phyloP scores from a whole-genome alignment of 1,140 invertebrate species.

The Aphelinus certus region DNA sequence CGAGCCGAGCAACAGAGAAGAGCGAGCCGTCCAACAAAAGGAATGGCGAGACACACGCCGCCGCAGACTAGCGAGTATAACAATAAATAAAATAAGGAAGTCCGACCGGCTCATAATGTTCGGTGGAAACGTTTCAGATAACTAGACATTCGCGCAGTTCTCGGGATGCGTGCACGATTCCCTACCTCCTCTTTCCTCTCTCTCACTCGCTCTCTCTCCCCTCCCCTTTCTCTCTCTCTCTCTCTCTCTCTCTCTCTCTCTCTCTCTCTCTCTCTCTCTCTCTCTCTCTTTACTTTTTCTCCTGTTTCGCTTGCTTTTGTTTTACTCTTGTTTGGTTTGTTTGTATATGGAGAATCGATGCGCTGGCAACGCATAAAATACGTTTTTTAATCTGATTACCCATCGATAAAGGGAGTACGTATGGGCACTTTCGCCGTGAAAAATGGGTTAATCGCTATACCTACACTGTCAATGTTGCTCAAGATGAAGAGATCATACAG shows the following conservation, averaged over 20 bases:
- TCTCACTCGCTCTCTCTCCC: too few relatives aligned
- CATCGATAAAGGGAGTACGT: too few relatives aligned
- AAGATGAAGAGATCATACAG: too few relatives aligned
- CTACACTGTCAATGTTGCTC: too few relatives aligned
- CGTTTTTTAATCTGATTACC: slow-evolving; percentile 15
- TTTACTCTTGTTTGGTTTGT: slow-evolving; percentile 18
- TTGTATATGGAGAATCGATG: slow-evolving; percentile 34
- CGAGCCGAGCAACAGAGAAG: neutral
- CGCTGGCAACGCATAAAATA: slow-evolving; percentile 32
- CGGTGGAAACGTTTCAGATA: slow-evolving; percentile 42
- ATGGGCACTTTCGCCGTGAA: too few relatives aligned
- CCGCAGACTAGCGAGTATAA: neutral
- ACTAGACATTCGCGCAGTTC: slow-evolving; percentile 40
- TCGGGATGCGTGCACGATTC: slow-evolving; percentile 21
- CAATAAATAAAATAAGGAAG: slow-evolving; percentile 43
- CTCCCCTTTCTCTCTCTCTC: neutral
- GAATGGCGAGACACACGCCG: neutral
- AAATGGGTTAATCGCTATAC: too few relatives aligned
- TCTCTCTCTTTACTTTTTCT: neutral
- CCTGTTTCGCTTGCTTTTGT: neutral
- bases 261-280: too few relatives aligned
- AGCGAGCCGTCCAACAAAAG: slow-evolving; percentile 25
- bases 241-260: neutral
- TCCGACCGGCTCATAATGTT: slow-evolving; percentile 40
- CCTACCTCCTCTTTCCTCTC: neutral